A percentile compares a stretch with the other conserved stretches of the same genome.
Evolutionary conservation across 1,140 invertebrate species (phyloP).

Genomic region (Aphelinus certus): DNA sequence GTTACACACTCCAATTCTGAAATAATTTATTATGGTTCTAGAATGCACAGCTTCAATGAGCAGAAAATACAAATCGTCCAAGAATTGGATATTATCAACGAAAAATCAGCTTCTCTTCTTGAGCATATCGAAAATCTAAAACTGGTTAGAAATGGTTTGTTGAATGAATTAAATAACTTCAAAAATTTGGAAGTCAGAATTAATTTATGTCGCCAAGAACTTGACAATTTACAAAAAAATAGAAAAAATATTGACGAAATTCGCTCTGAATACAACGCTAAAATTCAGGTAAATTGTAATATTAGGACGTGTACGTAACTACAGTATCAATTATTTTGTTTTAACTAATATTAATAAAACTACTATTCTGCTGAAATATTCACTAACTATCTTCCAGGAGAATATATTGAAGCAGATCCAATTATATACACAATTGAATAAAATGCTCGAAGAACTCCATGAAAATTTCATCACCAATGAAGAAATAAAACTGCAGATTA

Average conservation of each 20-base stretch:
- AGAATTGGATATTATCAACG: background rate
- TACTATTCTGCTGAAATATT: too few relatives aligned
- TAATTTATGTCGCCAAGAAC: constrained; percentile 44
- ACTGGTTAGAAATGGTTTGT: constrained; percentile 44
- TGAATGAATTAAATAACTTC: constrained; percentile 48
- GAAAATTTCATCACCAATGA: constrained; percentile 43
- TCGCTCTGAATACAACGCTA: constrained; percentile 40
- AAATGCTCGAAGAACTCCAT: constrained; percentile 46
- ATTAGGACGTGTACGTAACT: too few relatives aligned
- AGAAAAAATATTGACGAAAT: constrained; percentile 55
- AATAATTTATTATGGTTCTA: too few relatives aligned
- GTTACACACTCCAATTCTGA: too few relatives aligned
- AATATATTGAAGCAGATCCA: background rate
- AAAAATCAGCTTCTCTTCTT: constrained; percentile 50
- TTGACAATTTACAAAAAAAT: constrained; percentile 45
- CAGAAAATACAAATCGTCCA: too few relatives aligned
- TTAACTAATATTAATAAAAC: too few relatives aligned
- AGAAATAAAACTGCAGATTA: constrained; percentile 48
- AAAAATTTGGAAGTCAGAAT: constrained; percentile 53
- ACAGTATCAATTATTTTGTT: too few relatives aligned
- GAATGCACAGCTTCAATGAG: too few relatives aligned
- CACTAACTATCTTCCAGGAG: too few relatives aligned
- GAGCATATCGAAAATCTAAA: constrained; percentile 54
- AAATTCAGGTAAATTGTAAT: constrained; percentile 49
- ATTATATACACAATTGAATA: constrained; percentile 44